Evolutionary conservation across 2,797 vertebrate species (phyloP).

Genomic region (Dipus sagitta): DNA sequence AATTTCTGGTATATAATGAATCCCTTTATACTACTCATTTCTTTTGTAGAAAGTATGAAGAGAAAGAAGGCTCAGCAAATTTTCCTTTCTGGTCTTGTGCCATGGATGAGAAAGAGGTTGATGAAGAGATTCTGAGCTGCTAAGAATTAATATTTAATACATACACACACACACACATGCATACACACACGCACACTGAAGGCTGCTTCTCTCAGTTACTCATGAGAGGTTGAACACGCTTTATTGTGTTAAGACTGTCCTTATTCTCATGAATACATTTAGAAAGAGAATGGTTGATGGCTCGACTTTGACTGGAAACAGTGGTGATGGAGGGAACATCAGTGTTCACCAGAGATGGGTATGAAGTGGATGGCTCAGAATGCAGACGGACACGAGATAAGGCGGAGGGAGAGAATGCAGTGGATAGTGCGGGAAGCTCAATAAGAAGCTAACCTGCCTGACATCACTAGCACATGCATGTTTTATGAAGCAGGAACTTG

Average conservation of each 20-base stretch:
- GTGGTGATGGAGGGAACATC: rapidly evolving
- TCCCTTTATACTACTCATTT: not conserved
- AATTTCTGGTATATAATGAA: not conserved
- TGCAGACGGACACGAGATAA: not conserved
- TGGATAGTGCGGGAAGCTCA: not conserved
- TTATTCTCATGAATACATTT: not conserved
- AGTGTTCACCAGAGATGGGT: not conserved
- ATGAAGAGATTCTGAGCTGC: not conserved
- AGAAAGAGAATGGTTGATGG: not conserved
- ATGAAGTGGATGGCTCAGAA: not conserved
- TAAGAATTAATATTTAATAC: not conserved
- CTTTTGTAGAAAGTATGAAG: not conserved
- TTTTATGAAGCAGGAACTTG: not conserved
- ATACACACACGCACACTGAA: too few relatives aligned
- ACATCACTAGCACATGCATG: not conserved
- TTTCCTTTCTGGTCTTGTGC: not conserved
- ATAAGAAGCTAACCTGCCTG: not conserved
- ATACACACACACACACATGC: too few relatives aligned
- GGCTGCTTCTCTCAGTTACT: not conserved
- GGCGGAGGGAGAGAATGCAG: not conserved
- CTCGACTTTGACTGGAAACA: not conserved
- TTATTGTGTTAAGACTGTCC: not conserved
- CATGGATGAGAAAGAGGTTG: not conserved
- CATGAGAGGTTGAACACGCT: not conserved
- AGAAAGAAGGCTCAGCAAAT: not conserved